Percentiles rank a stretch among this genome's conserved stretches.
phyloP scores from a whole-genome alignment of 2,888 invertebrate genomes.

The Volucella inanis region DNA sequence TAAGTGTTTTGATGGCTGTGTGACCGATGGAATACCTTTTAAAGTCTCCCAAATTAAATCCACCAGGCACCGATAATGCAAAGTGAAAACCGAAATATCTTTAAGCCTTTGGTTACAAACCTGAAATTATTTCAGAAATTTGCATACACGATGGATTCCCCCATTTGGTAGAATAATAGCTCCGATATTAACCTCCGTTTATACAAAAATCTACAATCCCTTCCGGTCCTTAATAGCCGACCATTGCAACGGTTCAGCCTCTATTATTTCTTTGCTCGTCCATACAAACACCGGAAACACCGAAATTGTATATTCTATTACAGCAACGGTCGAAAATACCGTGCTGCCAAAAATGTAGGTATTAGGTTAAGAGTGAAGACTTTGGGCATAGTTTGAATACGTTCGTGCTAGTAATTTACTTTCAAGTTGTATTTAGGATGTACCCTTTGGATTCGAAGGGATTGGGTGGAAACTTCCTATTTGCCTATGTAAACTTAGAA shows the following conservation, averaged over 20 bases:
- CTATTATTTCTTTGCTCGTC: conserved; percentile 19
- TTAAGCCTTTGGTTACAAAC: conserved; percentile 17
- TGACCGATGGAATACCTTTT: no score
- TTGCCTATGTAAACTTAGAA: conserved; percentile 33
- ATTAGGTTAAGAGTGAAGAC: conserved; percentile 16
- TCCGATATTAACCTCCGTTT: conserved; percentile 61
- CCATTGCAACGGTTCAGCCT: conserved; percentile 19
- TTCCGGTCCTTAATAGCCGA: conserved; percentile 63
- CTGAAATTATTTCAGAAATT: conserved; percentile 53
- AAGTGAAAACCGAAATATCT: no score
- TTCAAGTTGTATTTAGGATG: conserved; percentile 60
- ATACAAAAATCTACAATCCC: conserved; percentile 68
- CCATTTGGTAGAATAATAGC: conserved; percentile 46
- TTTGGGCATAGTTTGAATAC: neutral
- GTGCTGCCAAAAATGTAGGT: conserved; percentile 8
- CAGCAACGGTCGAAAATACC: conserved; percentile 8
- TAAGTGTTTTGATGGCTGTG: no score
- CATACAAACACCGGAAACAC: conserved; percentile 64
- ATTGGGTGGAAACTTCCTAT: conserved; percentile 21
- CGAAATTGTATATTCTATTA: conserved; percentile 67
- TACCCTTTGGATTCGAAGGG: conserved; percentile 49
- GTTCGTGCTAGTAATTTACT: conserved; percentile 57
- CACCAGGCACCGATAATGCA: no score
- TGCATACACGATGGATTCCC: conserved; percentile 51
- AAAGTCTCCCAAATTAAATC: no score